Evolutionary conservation across 1,140 invertebrate genomes (phyloP).

Genomic region (Drosophila auraria): DNA sequence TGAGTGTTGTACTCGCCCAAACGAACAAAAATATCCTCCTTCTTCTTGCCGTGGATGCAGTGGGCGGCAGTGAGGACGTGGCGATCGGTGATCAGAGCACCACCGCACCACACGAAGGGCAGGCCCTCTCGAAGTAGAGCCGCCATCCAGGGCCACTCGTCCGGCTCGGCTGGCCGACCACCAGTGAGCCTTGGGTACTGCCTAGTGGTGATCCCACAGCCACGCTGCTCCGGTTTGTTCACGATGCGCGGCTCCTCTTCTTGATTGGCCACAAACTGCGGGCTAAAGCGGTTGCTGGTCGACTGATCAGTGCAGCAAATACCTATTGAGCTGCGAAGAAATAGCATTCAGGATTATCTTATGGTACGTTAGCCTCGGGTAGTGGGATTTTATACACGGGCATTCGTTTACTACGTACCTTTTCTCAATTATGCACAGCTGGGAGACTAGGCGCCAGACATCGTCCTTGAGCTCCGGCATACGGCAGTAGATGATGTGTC

Average conservation of each 20-base stretch:
- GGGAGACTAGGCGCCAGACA: constrained; percentile 87
- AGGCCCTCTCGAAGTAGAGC: constrained; percentile 87
- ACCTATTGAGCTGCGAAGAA: constrained; percentile 65
- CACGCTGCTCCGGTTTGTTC: constrained; percentile 84
- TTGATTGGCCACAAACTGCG: constrained; percentile 52
- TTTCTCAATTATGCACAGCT: constrained; percentile 89
- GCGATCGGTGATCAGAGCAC: constrained; percentile 91
- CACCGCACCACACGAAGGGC: constrained; percentile 90
- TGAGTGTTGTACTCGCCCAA: constrained; percentile 93
- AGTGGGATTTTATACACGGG: too few species aligned
- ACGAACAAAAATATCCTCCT: constrained; percentile 88
- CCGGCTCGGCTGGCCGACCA: constrained; percentile 88
- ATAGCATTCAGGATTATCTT: not conserved
- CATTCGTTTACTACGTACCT: constrained; percentile 80
- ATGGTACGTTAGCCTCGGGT: too few species aligned
- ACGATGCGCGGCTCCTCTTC: constrained; percentile 58
- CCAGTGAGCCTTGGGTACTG: constrained; percentile 87
- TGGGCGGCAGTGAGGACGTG: constrained; percentile 93
- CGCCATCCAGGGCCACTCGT: constrained; percentile 94
- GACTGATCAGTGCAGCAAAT: constrained; percentile 81
- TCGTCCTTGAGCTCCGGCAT: constrained; percentile 87
- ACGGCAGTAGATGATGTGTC: constrained; percentile 88
- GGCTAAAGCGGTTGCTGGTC: constrained; percentile 57
- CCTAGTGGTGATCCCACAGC: constrained; percentile 89
- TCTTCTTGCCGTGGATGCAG: constrained; percentile 88